Evolutionary conservation across 2,797 vertebrate genomes (phyloP).

Genomic region (Potorous gilbertii): DNA sequence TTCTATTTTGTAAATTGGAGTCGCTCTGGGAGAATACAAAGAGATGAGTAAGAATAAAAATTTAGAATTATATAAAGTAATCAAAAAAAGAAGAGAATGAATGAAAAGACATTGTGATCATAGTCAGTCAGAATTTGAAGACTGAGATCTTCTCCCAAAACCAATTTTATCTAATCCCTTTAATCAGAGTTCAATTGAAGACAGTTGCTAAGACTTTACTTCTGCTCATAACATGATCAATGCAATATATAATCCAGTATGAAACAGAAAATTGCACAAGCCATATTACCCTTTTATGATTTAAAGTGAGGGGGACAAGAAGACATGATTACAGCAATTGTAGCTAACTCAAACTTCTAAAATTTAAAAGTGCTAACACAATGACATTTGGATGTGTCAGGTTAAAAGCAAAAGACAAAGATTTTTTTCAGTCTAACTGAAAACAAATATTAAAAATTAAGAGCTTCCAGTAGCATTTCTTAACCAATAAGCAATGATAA

Average conservation of each 20-base stretch:
- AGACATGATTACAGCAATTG: conserved; percentile 15
- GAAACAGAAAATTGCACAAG: conserved; percentile 63
- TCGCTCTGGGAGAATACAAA: background rate
- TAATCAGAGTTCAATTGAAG: background rate
- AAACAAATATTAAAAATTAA: conserved; percentile 52
- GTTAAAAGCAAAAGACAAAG: background rate
- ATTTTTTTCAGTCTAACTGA: conserved; percentile 5
- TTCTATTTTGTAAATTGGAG: background rate
- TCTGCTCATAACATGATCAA: background rate
- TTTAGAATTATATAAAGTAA: background rate
- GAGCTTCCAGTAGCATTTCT: background rate
- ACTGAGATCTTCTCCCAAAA: background rate
- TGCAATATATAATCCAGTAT: background rate
- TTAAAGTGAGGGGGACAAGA: conserved; percentile 37
- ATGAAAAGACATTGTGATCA: background rate
- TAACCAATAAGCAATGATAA: background rate
- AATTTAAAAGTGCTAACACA: background rate
- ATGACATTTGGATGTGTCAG: background rate
- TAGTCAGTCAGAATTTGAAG: background rate
- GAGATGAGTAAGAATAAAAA: background rate
- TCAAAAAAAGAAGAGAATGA: background rate
- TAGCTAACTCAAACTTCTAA: conserved; percentile 20
- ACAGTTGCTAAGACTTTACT: background rate
- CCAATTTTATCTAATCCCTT: background rate
- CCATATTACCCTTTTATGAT: conserved; percentile 68